phyloP scores from a whole-genome alignment of 2,888 invertebrate species.

The Callimorpha dominula region DNA sequence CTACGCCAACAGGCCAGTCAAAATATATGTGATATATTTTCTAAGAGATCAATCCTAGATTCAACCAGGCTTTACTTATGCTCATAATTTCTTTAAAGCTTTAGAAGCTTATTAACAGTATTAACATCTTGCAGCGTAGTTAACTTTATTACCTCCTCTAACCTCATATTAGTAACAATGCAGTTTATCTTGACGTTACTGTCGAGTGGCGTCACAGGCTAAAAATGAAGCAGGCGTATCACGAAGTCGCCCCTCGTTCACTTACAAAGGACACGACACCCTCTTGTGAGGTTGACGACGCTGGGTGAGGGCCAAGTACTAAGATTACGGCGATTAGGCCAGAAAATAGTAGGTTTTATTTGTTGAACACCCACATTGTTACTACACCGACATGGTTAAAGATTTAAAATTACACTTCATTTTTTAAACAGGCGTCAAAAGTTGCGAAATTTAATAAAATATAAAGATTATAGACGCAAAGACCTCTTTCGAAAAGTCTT shows the following conservation, averaged over 20 bases:
- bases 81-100: not conserved
- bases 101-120: not conserved
- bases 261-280: conserved; percentile 50
- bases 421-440: too few species aligned
- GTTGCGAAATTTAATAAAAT: too few species aligned
- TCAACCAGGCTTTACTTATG: not conserved
- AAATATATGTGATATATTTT: not conserved
- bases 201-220: conserved; percentile 34
- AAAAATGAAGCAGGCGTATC: conserved; percentile 49
- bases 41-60: not conserved
- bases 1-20: too few species aligned
- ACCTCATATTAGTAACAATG: conserved; percentile 13
- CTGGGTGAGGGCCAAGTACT: conserved; percentile 21
- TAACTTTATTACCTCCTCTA: not conserved
- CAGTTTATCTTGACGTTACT: conserved; percentile 30
- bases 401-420: too few species aligned
- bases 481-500: too few species aligned
- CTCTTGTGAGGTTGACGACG: conserved; percentile 56
- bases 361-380: too few species aligned
- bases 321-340: conserved; percentile 29
- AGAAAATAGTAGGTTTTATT: not conserved
- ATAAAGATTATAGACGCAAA: too few species aligned
- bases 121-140: not conserved
- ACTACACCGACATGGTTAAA: not conserved
- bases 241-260: conserved; percentile 35